phyloP scores from a whole-genome alignment of 2,797 vertebrate species.

The Bradypus variegatus region DNA sequence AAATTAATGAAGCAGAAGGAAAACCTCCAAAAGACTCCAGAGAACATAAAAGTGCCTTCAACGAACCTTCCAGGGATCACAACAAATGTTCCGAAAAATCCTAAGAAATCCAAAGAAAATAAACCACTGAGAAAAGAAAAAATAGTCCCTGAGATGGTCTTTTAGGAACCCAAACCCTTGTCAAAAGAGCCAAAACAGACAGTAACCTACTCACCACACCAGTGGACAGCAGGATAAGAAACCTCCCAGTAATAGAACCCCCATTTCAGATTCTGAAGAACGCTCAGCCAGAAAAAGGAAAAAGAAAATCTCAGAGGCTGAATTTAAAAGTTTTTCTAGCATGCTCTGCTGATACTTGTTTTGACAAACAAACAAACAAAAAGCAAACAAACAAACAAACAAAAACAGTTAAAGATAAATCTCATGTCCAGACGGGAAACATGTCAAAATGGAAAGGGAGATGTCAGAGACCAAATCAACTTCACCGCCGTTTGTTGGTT shows the following conservation, averaged over 20 bases:
- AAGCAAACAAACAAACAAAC: too few relatives aligned
- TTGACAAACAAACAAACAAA: too few relatives aligned
- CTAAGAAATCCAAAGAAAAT: constrained; percentile 99
- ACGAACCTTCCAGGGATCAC: constrained; percentile 94
- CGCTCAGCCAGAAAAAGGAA: constrained; percentile 87
- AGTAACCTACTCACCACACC: constrained; percentile 67
- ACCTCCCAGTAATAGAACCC: constrained; percentile 79
- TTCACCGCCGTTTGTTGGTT: constrained; percentile 84
- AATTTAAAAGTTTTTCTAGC: constrained; percentile 79
- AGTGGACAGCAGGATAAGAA: constrained; percentile 80
- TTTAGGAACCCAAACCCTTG: constrained; percentile 94
- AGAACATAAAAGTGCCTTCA: constrained; percentile 99
- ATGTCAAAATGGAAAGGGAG: constrained; percentile 79
- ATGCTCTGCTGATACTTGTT: constrained; percentile 76
- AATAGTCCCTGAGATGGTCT: constrained; percentile 90
- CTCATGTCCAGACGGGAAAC: constrained; percentile 78
- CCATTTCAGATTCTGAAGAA: constrained; percentile 78
- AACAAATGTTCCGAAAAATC: constrained; percentile 96
- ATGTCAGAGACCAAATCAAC: constrained; percentile 76
- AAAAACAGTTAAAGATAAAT: too few relatives aligned
- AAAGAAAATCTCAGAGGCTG: constrained; percentile 81
- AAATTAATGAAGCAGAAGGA: constrained; percentile 94
- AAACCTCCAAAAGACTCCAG: constrained; percentile 93
- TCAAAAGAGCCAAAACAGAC: constrained; percentile 86
- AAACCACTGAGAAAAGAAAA: constrained; percentile 91